phyloP scores from a whole-genome alignment of 2,113 vertebrate species.

The Syngnathus scovelli region DNA sequence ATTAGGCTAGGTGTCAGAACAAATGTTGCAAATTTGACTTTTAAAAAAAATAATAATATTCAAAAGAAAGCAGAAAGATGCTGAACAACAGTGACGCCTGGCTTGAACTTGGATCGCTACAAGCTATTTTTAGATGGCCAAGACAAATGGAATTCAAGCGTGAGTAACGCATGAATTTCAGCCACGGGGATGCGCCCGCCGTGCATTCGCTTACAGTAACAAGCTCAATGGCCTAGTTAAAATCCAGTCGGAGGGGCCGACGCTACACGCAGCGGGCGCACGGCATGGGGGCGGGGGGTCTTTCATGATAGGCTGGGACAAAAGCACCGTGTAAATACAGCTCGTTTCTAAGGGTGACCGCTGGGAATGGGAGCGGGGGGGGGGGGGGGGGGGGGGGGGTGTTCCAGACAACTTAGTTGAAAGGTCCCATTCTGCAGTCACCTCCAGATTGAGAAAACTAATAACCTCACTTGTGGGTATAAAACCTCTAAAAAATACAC shows the following conservation, averaged over 20 bases:
- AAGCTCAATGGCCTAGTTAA: conserved; percentile 58
- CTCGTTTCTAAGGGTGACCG: conserved; percentile 63
- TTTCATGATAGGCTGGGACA: conserved; percentile 51
- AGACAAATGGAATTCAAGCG: conserved; percentile 48
- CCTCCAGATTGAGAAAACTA: conserved; percentile 32
- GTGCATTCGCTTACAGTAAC: conserved; percentile 50
- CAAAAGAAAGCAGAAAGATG: conserved; percentile 4
- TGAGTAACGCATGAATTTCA: conserved; percentile 49
- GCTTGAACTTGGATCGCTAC: conserved; percentile 1
- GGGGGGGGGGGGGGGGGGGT: conserved; percentile 47
- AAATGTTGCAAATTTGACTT: not conserved
- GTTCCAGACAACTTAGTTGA: conserved; percentile 44
- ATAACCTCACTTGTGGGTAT: not conserved
- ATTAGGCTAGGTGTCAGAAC: not conserved
- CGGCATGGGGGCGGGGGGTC: conserved; percentile 27
- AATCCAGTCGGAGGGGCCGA: conserved; percentile 23
- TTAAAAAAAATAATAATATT: not conserved
- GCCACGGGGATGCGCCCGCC: conserved; percentile 46
- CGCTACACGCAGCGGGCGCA: conserved; percentile 22
- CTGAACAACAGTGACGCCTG: conserved; percentile 26
- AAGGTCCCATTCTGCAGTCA: conserved; percentile 51
- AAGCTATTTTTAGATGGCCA: conserved; percentile 60
- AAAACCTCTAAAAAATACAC: not conserved
- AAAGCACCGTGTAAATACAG: conserved; percentile 61
- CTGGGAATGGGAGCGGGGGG: conserved; percentile 58